phyloP scores from a whole-genome alignment of 1,140 invertebrate genomes.

The Musca domestica region DNA sequence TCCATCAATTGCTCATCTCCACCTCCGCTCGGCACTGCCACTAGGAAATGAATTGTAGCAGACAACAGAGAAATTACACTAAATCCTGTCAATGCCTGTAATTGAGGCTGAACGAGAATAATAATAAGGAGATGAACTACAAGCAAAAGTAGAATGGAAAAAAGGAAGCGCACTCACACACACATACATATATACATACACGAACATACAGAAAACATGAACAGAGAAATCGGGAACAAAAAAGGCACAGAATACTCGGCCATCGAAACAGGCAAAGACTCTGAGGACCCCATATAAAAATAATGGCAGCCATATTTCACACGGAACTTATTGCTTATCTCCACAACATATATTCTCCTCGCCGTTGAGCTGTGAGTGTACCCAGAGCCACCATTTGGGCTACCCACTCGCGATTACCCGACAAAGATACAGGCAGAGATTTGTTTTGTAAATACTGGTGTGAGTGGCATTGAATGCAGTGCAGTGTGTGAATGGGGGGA shows the following conservation, averaged over 20 bases:
- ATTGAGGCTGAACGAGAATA: conserved; percentile 7
- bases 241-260: too few species aligned
- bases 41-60: too few species aligned
- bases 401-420: too few species aligned
- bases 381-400: too few species aligned
- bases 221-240: too few species aligned
- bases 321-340: conserved; percentile 1
- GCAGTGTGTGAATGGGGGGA: too few species aligned
- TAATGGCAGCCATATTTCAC: conserved; percentile 10
- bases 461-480: too few species aligned
- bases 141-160: neutral
- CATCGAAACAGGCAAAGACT: neutral
- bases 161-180: too few species aligned
- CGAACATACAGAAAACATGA: too few species aligned
- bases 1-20: neutral
- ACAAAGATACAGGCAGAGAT: too few species aligned
- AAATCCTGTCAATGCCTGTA: conserved; percentile 14
- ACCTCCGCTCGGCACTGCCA: neutral
- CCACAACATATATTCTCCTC: neutral
- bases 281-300: neutral
- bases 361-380: neutral
- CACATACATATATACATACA: too few species aligned
- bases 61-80: neutral
- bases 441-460: too few species aligned
- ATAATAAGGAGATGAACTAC: neutral